A percentile compares a stretch with the other conserved stretches of the same genome.
Conservation (phyloP, 2,797 vertebrate genomes). For the Poecilia gillii region DNA sequence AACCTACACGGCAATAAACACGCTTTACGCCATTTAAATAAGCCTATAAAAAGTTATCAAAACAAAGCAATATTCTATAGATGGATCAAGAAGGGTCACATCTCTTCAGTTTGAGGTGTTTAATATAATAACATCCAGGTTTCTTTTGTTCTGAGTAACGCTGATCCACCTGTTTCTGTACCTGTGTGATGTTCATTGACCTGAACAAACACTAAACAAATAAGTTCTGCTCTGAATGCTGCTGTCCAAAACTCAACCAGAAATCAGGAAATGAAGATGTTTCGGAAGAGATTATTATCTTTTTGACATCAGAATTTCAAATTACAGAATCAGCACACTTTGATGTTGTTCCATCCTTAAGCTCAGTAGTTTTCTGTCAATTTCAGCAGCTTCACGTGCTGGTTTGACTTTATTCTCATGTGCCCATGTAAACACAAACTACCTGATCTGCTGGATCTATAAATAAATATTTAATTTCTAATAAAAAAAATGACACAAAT, state of each 20-base stretch:
- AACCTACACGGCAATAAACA: background rate
- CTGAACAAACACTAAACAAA: background rate
- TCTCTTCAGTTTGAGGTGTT: background rate
- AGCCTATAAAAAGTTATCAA: background rate
- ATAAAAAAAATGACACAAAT: background rate
- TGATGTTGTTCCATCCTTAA: background rate
- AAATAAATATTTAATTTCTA: background rate
- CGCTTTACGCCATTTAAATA: background rate
- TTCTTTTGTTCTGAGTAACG: background rate
- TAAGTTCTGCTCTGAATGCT: background rate
- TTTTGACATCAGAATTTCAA: background rate
- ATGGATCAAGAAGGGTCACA: background rate
- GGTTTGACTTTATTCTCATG: background rate
- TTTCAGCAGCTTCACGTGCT: background rate
- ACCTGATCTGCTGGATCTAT: background rate
- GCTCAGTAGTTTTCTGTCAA: background rate
- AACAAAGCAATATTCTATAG: background rate
- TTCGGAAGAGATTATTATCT: background rate
- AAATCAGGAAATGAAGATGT: background rate
- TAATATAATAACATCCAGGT: background rate
- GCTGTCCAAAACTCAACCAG: background rate
- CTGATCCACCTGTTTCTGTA: conserved; percentile 2
- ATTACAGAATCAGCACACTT: background rate
- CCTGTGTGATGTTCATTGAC: conserved; percentile 11
- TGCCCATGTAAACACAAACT: background rate